phyloP scores from a whole-genome alignment of 2,113 vertebrate species.

The Piaya cayana region DNA sequence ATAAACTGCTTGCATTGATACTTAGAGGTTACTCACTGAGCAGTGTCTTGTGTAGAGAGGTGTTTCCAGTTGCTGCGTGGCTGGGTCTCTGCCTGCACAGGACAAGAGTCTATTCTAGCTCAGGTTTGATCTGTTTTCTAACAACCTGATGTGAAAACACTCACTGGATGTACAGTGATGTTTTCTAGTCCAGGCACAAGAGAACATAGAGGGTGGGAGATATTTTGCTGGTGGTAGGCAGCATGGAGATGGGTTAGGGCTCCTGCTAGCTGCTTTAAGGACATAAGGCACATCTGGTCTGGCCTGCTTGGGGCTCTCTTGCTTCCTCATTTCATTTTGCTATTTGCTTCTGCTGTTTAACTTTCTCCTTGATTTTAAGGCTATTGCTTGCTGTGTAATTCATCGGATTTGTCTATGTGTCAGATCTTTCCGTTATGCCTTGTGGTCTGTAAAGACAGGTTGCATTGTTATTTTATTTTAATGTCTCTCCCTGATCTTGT shows the following conservation, averaged over 20 bases:
- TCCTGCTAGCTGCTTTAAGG: not conserved
- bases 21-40: not conserved
- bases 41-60: not conserved
- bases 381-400: not conserved
- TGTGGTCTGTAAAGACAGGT: not conserved
- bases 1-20: accelerated
- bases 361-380: conserved; percentile 8
- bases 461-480: conserved; percentile 17
- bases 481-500: not conserved
- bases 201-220: not conserved
- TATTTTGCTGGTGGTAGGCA: not conserved
- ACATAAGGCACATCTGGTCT: accelerated
- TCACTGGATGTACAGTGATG: not conserved
- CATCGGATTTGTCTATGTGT: not conserved
- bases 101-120: not conserved
- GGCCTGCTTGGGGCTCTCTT: not conserved
- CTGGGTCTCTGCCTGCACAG: not conserved
- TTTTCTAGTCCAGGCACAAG: not conserved
- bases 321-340: conserved; percentile 22
- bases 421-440: not conserved
- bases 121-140: not conserved
- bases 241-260: not conserved
- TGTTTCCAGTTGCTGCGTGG: not conserved
- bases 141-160: not conserved
- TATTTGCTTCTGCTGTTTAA: conserved; percentile 4